Evolutionary conservation across 2,888 invertebrate genomes (phyloP).

Genomic region (Cremastobaeus sp.): DNA sequence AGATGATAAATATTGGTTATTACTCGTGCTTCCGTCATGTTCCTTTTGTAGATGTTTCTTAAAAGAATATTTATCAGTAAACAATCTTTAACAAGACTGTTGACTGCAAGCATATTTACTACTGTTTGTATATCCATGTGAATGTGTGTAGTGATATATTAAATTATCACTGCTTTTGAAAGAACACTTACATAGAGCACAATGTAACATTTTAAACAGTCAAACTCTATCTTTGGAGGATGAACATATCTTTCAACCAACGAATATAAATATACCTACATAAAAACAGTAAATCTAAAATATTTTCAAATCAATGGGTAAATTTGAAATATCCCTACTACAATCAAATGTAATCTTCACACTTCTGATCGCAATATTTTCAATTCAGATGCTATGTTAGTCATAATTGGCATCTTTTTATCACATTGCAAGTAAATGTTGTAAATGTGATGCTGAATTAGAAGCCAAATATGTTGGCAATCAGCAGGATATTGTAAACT

Average conservation of each 20-base stretch:
- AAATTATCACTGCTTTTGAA: background rate
- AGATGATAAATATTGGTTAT: background rate
- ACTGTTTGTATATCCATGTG: background rate
- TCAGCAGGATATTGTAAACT: constrained; percentile 24
- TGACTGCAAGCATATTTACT: background rate
- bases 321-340: background rate
- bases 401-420: constrained; percentile 16
- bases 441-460: constrained; percentile 19
- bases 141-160: background rate
- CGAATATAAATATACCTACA: too few species aligned
- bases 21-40: too few species aligned
- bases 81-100: background rate
- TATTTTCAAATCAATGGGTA: background rate
- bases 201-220: too few species aligned
- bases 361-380: background rate
- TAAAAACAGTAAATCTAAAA: too few species aligned
- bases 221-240: too few species aligned
- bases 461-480: constrained; percentile 21
- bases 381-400: background rate
- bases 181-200: background rate
- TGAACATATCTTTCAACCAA: too few species aligned
- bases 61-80: background rate
- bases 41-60: background rate
- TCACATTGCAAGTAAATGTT: constrained; percentile 2
- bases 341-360: background rate